A percentile compares a stretch with the other conserved stretches of the same genome.
phyloP scores from a whole-genome alignment of 2,888 invertebrate species.

The Drosophila neonasuta region DNA sequence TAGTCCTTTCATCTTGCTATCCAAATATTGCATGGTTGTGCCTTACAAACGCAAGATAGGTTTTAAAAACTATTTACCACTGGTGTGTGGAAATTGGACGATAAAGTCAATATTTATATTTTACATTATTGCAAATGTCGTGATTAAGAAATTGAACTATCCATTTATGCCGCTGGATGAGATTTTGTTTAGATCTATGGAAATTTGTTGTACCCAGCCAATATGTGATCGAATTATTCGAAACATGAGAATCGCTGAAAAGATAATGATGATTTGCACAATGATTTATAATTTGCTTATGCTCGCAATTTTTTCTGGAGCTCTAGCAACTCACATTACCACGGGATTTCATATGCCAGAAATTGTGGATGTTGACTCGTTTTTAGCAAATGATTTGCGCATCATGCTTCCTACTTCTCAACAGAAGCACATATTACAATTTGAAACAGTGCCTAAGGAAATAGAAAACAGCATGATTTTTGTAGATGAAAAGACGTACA shows the following conservation, averaged over 20 bases:
- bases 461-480: not conserved
- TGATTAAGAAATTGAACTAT: not conserved
- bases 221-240: not conserved
- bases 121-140: not conserved
- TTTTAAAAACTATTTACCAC: not conserved
- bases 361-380: conserved; percentile 18
- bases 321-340: not conserved
- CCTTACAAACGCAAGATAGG: conserved; percentile 6
- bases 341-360: conserved; percentile 10
- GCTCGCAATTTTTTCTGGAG: not conserved
- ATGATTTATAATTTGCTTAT: not conserved
- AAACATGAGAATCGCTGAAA: not conserved
- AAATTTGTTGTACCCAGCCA: not conserved
- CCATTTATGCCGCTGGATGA: not conserved
- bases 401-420: not conserved
- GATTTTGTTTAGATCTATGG: not conserved
- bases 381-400: conserved; percentile 4
- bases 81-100: not conserved
- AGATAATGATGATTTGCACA: not conserved
- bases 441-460: not conserved
- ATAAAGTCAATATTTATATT: not conserved
- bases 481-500: not conserved
- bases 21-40: conserved; percentile 14
- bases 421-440: not conserved
- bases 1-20: not conserved